Base-by-base conservation (phyloP, 1,140 invertebrate genomes). In the Aphaenogaster rudis region DNA sequence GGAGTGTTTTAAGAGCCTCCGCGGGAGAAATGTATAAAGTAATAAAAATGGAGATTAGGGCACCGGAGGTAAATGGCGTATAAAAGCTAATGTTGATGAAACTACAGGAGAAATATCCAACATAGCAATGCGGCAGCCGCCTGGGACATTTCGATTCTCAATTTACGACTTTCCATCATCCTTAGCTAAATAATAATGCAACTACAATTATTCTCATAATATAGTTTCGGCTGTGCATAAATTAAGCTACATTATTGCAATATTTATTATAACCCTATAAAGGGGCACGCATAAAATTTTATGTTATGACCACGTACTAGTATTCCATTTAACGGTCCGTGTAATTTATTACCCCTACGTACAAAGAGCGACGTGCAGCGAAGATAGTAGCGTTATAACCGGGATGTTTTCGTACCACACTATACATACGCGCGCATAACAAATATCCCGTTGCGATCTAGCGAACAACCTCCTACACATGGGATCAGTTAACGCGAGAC, bases 11-110 rank as follows among this genome's bases (percentile, higher is more conserved):
- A 81, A 81, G 36, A 59, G 50, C 28, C 17, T 71, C 21, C 64
- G 42, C 50, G 36, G n/a, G 5, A 36, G 79, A 57, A 36, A 81
- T 71, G 79, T 66, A 71, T 81, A 71, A 57, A 69, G 79, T 71
- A 81, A 71, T 81, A 81, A 81, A 71, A 81, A 81, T 81, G 79
- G 36, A 81, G 79, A 81, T 81, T 71, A 71, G 52, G 50, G 17
- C 50, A 28, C 42, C 42, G 21, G 48, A 71, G 50, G 52, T 69
- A 71, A 81, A 81, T 71, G 50, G 64, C 64, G 39, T 71, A 57
- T 71, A 71, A 81, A 57, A 81, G 79, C 64, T 71, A 71, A 81
- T 45, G 50, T 81, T 81, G 78, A 71, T 36, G 79, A 57, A 71
- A 57, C 36, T n/a, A 28, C 36, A 11, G 17, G n/a, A n/a, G 15